These are phyloP conservation scores for Aphelenchoides bicaudatus DNA, from an alignment of 2,888 invertebrate species.

Conservation along the genomic window DNA sequence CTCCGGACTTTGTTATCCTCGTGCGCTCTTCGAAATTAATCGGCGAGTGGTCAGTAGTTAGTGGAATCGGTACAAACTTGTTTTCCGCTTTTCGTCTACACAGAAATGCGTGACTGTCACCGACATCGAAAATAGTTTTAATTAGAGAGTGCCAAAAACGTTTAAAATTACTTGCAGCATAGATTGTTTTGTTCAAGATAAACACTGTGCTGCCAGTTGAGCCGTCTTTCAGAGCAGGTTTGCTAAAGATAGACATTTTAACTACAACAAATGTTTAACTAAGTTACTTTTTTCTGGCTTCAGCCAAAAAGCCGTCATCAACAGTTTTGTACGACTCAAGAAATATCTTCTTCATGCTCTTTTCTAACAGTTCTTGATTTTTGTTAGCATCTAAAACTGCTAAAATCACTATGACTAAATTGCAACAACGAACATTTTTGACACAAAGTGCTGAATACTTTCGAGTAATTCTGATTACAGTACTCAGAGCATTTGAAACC, in stretches of 20 bases:
- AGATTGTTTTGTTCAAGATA: conserved; percentile 63
- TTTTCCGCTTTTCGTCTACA: conserved; percentile 32
- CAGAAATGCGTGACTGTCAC: conserved; percentile 36
- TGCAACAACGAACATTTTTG: conserved; percentile 54
- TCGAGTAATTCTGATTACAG: conserved; percentile 57
- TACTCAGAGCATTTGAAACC: conserved; percentile 63
- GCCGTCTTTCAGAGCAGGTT: conserved; percentile 66
- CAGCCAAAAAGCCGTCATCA: conserved; percentile 64
- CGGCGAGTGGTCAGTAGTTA: conserved; percentile 65
- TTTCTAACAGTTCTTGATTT: conserved; percentile 53
- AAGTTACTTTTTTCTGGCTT: conserved; percentile 63
- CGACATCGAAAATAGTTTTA: no score
- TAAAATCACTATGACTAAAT: conserved; percentile 9
- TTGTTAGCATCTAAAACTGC: conserved; percentile 15
- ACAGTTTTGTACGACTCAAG: conserved; percentile 63
- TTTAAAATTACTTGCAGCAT: no score
- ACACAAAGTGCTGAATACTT: conserved; percentile 61
- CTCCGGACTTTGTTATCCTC: conserved; percentile 65
- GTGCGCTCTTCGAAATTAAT: conserved; percentile 64
- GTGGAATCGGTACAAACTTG: conserved; percentile 57
- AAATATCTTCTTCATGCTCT: conserved; percentile 63
- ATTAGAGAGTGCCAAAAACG: no score
- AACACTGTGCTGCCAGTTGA: conserved; percentile 64
- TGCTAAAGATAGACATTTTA: conserved; percentile 55
- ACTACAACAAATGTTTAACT: not conserved